Evolutionary conservation across 2,797 vertebrate species (phyloP).

Genomic region (Muscicapa striata): DNA sequence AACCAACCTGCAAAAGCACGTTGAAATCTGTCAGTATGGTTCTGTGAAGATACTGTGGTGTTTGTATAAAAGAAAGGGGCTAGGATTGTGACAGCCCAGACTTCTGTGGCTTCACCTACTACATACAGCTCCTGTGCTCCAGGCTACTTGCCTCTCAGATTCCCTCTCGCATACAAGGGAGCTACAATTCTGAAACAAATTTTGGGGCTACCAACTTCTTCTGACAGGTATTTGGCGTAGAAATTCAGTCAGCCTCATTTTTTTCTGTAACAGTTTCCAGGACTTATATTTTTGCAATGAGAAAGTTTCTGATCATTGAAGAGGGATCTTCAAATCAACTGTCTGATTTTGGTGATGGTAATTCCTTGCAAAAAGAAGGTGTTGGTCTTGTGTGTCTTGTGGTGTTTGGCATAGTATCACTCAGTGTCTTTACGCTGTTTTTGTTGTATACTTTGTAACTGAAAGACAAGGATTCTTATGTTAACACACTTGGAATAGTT

Average conservation of each 20-base stretch:
- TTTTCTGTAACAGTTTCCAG: neutral
- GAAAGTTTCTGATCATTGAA: neutral
- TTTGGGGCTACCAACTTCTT: neutral
- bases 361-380: neutral
- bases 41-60: neutral
- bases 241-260: neutral
- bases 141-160: neutral
- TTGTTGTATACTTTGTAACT: neutral
- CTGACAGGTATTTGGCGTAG: neutral
- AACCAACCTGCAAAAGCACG: neutral
- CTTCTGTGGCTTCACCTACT: neutral
- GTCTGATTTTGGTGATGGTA: neutral
- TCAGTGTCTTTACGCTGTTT: neutral
- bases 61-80: neutral
- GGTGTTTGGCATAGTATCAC: neutral
- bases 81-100: neutral
- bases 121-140: neutral
- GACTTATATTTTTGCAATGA: neutral
- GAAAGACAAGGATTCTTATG: constrained; percentile 9
- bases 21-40: neutral
- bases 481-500: neutral
- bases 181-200: neutral
- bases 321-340: neutral
- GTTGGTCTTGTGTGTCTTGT: neutral
- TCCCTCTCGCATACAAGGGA: neutral